Evolutionary conservation across 2,888 invertebrate species (phyloP), one percentile per base, ranked within the genome.

Genomic region (Sclerodermus sp.): DNA sequence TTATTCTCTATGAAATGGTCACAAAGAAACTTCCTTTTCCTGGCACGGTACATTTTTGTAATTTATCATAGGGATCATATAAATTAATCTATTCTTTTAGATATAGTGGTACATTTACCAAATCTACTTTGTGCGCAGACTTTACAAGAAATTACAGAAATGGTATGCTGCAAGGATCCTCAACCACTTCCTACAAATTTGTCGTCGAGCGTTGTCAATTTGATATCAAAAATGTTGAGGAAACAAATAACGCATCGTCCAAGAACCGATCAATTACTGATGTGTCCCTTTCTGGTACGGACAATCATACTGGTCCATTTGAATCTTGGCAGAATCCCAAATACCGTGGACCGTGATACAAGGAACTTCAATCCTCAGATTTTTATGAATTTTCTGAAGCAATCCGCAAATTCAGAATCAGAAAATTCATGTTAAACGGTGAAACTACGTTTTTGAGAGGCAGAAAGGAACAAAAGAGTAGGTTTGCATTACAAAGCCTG

Each of bases 1-100:
- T 93, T 73, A 83, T 93, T 52, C 78, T 93, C 4, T 93, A 90
- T 70, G 91, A 93, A 77, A 82, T 92, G 79, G 47, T 74, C 12
- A 67, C 71, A 6, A 68, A 68, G 47, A 56, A 50, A 37, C 63
- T 68, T 46, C 74, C 74, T 2, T 75, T 74, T 42, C 62, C 68
- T n/a, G 70, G 64, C 6, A 45, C 42, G 57, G 72, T 71, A 64
- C n/a, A n/a, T n/a, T n/a, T n/a, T n/a, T 53, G 36, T 52, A 32
- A 17, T 14, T 10, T 38, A 23, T 23, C 8, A 5, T 8, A 23
- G 8, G 23, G 8, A 23, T 5, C 8, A 23, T 23, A 5, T 8
- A 23, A 23, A 23, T 5, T 8, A 5, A 23, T 23, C 23, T 23
- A 5, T 23, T 23, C 23, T 5, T 5, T 23, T 23, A 23, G 23